These are phyloP conservation scores for Allobates femoralis DNA, from an alignment of 2,797 vertebrate genomes.

Conservation along the genomic window DNA sequence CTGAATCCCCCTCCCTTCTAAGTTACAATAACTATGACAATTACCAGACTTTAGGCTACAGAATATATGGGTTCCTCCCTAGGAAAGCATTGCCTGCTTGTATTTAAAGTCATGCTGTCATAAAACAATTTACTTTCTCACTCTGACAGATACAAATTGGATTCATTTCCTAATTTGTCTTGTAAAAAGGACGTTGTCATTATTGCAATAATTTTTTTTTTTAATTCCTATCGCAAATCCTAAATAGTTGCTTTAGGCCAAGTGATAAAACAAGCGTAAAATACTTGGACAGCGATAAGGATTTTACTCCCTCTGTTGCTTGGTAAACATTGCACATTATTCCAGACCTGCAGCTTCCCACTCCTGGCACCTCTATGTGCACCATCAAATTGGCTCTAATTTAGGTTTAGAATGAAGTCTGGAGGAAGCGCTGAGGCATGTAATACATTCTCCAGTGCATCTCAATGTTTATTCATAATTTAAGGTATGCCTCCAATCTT, in stretches of 20 bases:
- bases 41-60: not conserved
- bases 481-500: constrained; percentile 48
- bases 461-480: constrained; percentile 57
- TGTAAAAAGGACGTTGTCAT: constrained; percentile 47
- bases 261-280: not conserved
- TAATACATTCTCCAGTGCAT: constrained; percentile 44
- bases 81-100: not conserved
- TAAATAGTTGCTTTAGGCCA: constrained; percentile 6
- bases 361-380: constrained; percentile 20
- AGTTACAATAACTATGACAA: not conserved
- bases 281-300: constrained; percentile 34
- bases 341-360: constrained; percentile 24
- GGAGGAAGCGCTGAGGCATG: constrained; percentile 38
- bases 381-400: constrained; percentile 42
- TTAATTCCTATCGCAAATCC: constrained; percentile 21
- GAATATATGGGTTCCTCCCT: not conserved
- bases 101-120: not conserved
- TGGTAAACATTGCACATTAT: constrained; percentile 34
- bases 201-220: constrained; percentile 26
- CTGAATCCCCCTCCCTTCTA: not conserved
- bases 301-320: constrained; percentile 40
- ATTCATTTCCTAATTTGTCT: constrained; percentile 36
- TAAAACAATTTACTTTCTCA: constrained; percentile 27
- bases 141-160: constrained; percentile 29
- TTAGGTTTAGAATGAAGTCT: constrained; percentile 31